Evolutionary conservation across 2,888 invertebrate species (phyloP).

Genomic region (Diploptera punctata): DNA sequence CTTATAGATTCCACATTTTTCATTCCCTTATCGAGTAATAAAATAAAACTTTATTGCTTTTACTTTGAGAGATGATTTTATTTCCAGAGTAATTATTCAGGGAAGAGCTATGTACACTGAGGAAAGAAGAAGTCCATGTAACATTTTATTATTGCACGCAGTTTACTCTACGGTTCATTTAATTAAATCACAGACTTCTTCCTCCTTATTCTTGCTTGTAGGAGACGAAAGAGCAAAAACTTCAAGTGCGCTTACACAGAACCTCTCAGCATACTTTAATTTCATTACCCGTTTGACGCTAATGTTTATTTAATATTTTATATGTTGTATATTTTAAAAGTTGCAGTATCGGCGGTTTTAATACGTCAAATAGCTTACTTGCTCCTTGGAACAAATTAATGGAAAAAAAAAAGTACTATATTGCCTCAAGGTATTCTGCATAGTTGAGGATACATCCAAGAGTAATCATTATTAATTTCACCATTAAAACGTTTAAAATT

Average conservation of each 20-base stretch:
- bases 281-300: constrained; percentile 15
- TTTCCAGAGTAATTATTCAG: constrained; percentile 9
- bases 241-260: constrained; percentile 1
- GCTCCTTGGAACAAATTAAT: background rate
- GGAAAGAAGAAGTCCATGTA: constrained; percentile 41
- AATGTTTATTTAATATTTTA: constrained; percentile 17
- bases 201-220: constrained; percentile 16
- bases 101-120: constrained; percentile 19
- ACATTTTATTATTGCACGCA: constrained; percentile 50
- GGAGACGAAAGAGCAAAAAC: constrained; percentile 15
- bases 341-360: background rate
- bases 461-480: too few species aligned
- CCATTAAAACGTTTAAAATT: too few species aligned
- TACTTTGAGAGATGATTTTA: constrained; percentile 21
- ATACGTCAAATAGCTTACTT: constrained; percentile 7
- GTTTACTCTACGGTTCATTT: constrained; percentile 48
- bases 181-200: constrained; percentile 43
- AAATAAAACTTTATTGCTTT: constrained; percentile 18
- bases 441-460: too few species aligned
- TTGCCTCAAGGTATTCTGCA: too few species aligned
- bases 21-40: too few species aligned
- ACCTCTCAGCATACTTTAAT: constrained; percentile 19
- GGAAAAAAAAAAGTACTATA: background rate
- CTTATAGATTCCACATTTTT: too few species aligned
- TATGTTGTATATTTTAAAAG: constrained; percentile 20